Base-by-base conservation (phyloP, 2,113 vertebrate species). In the Dasyprocta punctata region DNA sequence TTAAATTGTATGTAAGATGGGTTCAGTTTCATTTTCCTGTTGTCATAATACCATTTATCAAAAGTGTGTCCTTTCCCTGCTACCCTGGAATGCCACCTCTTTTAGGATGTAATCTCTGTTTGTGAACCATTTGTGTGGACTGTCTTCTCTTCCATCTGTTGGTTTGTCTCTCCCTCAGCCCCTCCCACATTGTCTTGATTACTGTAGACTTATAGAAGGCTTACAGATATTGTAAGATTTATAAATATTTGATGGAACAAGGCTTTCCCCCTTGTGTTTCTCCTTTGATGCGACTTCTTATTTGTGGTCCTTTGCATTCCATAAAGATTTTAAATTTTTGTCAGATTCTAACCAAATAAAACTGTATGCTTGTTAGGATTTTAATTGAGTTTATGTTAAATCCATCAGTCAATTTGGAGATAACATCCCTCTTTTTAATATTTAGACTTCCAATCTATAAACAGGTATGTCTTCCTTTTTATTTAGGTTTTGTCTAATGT, bases 401-500 rank as follows among this genome's bases (percentile, higher is more conserved):
- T 54, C 14, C 54, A 16, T 54, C 54, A 54, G 54, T 54, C 22
- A 24, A 2, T 89, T 49, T 90, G 85, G 36, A 82, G 81, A 86
- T 22, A 63, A 20, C 78, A 58, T 58, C 10, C 38, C 1, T 90
- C 54, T 88, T 81, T 60, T 38, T 24, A 96, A 26, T 83, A 47
- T 78, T 71, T 88, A 91, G 60, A 91, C 38, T 85, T 86, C 73
- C 7, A 86, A 3, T 86, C 71, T 49, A 56, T 90, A 92, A 73
- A 84, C 52, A 19, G 30, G 10, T n/a, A 30, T 71, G n/a, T 77
- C 30, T 41, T 28, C 67, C 28, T 38, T 24, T 84, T 96, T 86
- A 54, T 81, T 58, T 84, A 90, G 30, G 47, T 89, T 96, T 85
- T 89, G 56, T 92, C 94, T 65, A 86, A 86, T 65, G 38, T 86